A percentile compares a stretch with the other conserved stretches of the same genome.
Conservation (phyloP, 1,140 invertebrate genomes). For the Augochlora pura region DNA sequence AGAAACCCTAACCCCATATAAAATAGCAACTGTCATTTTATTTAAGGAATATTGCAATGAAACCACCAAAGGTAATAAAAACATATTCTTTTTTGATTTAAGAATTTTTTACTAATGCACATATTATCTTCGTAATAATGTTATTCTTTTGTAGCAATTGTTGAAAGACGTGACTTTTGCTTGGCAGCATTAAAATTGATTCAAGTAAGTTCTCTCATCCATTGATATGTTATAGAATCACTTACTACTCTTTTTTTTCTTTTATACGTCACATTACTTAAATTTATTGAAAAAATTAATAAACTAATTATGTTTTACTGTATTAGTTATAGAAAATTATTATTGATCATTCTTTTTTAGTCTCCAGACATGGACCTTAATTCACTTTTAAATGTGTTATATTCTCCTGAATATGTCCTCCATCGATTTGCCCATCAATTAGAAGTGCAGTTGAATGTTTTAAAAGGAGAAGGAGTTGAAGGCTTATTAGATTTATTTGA, state of each 20-base stretch:
- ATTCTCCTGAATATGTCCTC: conserved; percentile 81
- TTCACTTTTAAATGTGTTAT: conserved; percentile 81
- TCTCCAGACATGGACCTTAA: conserved; percentile 84
- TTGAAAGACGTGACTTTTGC: conserved; percentile 82
- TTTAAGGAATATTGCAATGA: conserved; percentile 81
- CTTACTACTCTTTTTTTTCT: conserved; percentile 2
- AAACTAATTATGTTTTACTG: not conserved
- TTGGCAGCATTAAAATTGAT: conserved; percentile 83
- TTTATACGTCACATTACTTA: not conserved
- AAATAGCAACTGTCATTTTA: conserved; percentile 80
- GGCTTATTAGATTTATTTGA: conserved; percentile 84
- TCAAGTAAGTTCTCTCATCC: conserved; percentile 77
- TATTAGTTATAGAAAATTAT: conserved; percentile 10
- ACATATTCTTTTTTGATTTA: not conserved
- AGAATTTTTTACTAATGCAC: not conserved
- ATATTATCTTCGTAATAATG: conserved; percentile 15
- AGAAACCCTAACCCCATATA: conserved; percentile 82
- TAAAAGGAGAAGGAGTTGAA: conserved; percentile 82
- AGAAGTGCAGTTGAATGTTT: conserved; percentile 80
- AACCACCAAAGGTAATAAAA: conserved; percentile 75
- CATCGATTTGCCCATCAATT: conserved; percentile 80
- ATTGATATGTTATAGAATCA: conserved; percentile 1
- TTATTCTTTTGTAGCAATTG: conserved; percentile 59
- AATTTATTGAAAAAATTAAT: not conserved
- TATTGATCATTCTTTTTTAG: conserved; percentile 63